Conservation (phyloP, 2,797 vertebrate genomes). For the Galaxias olidus region DNA sequence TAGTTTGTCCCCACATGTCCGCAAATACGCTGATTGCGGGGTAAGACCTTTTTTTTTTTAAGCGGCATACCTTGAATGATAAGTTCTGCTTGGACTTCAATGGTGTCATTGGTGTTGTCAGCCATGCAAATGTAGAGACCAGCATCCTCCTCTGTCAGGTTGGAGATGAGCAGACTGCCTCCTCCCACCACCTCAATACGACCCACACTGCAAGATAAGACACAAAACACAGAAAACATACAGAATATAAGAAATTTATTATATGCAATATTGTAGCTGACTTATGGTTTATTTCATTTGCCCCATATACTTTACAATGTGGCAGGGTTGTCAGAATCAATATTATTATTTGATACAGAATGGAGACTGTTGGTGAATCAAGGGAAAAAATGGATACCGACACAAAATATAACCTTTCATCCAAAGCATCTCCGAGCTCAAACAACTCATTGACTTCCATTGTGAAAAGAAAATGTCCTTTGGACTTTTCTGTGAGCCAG, state of each 20-base stretch:
- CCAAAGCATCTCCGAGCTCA: slow-evolving; percentile 20
- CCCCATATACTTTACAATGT: too few relatives aligned
- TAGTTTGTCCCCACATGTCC: too few relatives aligned
- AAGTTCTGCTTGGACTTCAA: slow-evolving; percentile 85
- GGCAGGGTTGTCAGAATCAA: too few relatives aligned
- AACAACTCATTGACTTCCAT: slow-evolving; percentile 34
- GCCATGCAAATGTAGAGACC: slow-evolving; percentile 87
- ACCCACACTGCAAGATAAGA: slow-evolving; percentile 58
- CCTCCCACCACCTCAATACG: slow-evolving; percentile 78
- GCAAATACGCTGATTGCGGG: too few relatives aligned
- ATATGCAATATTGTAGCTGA: neutral
- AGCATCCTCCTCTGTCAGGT: slow-evolving; percentile 79
- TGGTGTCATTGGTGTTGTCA: slow-evolving; percentile 81
- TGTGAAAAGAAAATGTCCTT: slow-evolving; percentile 46
- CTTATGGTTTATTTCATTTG: too few relatives aligned
- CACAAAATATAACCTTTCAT: slow-evolving; percentile 30
- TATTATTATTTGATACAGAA: slow-evolving; percentile 1
- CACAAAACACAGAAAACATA: neutral
- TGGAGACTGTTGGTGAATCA: neutral
- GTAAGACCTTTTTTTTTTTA: too few relatives aligned
- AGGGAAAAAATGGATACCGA: slow-evolving; percentile 24
- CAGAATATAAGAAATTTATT: neutral
- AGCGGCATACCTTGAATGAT: slow-evolving; percentile 83
- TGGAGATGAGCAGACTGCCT: slow-evolving; percentile 82
- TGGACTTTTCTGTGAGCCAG: slow-evolving; percentile 42